phyloP scores from a whole-genome alignment of 2,113 vertebrate genomes.

The Crypturellus undulatus region DNA sequence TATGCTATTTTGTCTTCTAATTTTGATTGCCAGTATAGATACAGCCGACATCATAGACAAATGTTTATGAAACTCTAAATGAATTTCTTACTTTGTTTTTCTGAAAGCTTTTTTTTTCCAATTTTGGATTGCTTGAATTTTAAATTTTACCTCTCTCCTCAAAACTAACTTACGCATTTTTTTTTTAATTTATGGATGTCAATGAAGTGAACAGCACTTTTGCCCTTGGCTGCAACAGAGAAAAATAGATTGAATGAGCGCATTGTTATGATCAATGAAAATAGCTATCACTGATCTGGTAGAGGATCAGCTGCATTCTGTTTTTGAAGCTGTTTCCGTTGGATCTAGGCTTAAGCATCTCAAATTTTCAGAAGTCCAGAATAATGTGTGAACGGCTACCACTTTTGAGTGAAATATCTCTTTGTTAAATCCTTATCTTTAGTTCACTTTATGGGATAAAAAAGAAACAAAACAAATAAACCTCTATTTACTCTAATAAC shows the following conservation, averaged over 20 bases:
- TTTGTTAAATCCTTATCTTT: neutral
- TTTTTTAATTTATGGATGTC: neutral
- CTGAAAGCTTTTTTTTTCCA: neutral
- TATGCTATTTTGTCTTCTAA: constrained; percentile 69
- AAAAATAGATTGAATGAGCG: neutral
- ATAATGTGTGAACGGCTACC: neutral
- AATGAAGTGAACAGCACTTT: neutral
- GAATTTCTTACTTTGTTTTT: constrained; percentile 39
- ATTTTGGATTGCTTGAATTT: neutral
- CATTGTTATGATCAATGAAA: constrained; percentile 24
- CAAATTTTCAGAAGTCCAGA: neutral
- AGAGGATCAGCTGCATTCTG: neutral
- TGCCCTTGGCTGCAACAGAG: neutral
- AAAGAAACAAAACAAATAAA: neutral
- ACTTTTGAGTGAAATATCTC: neutral
- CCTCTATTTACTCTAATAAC: neutral
- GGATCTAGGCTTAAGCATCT: neutral
- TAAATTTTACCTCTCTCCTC: neutral
- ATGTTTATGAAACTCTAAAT: constrained; percentile 35
- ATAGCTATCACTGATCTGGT: neutral
- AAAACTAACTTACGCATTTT: neutral
- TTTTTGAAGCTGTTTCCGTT: neutral
- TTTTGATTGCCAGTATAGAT: constrained; percentile 69
- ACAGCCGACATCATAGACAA: constrained; percentile 1
- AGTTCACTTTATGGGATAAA: neutral